Evolutionary conservation across 2,113 vertebrate species (phyloP).

Genomic region (human): GRCh38 chr17:66593001-66593500

Average conservation of each 20-base stretch:
- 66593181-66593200: background rate
- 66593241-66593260: background rate
- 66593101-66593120: background rate
- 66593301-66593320: background rate
- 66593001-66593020: too few relatives aligned
- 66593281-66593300: background rate
- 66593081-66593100: background rate
- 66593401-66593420: background rate
- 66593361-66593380: background rate
- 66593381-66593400: background rate
- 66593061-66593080: too few relatives aligned
- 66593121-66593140: background rate
- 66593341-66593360: background rate
- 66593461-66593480: background rate
- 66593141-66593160: background rate
- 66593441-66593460: background rate
- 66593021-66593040: too few relatives aligned
- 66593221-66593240: background rate
- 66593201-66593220: background rate
- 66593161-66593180: background rate
- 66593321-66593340: background rate
- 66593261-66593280: background rate
- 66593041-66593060: too few relatives aligned
- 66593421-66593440: background rate
- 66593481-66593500: background rate